phyloP scores from a whole-genome alignment of 2,113 vertebrate genomes.

The Austrofundulus limnaeus region DNA sequence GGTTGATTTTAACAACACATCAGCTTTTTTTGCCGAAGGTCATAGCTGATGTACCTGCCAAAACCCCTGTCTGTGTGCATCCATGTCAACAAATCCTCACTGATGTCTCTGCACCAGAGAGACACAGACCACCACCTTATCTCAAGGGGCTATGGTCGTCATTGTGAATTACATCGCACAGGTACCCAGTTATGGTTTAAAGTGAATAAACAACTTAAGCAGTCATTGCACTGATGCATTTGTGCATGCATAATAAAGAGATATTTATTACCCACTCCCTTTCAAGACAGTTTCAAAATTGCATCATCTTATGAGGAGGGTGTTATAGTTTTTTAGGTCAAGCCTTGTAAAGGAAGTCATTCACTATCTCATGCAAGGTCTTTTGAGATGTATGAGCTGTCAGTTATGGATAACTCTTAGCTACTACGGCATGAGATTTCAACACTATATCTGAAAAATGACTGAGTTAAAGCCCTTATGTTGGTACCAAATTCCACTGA shows the following conservation, averaged over 20 bases:
- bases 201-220: slow-evolving; percentile 4
- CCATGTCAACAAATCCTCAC: slow-evolving; percentile 27
- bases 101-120: slow-evolving; percentile 40
- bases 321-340: too few relatives aligned
- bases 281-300: too few relatives aligned
- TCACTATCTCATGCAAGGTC: too few relatives aligned
- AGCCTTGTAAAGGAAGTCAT: too few relatives aligned
- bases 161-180: slow-evolving; percentile 19
- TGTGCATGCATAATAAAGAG: neutral
- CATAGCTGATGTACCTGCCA: slow-evolving; percentile 28
- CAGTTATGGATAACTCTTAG: too few relatives aligned
- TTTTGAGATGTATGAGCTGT: too few relatives aligned
- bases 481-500: too few relatives aligned
- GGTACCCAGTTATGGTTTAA: slow-evolving; percentile 15
- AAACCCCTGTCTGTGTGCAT: slow-evolving; percentile 27
- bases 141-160: slow-evolving; percentile 24
- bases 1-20: slow-evolving; percentile 28
- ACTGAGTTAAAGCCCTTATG: too few relatives aligned
- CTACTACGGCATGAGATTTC: too few relatives aligned
- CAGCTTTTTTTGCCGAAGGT: slow-evolving; percentile 36
- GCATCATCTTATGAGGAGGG: too few relatives aligned
- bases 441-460: too few relatives aligned
- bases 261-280: too few relatives aligned
- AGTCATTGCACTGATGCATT: neutral
- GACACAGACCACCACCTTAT: slow-evolving; percentile 6